Conservation (phyloP, 2,797 vertebrate genomes). For the Anguilla anguilla region DNA sequence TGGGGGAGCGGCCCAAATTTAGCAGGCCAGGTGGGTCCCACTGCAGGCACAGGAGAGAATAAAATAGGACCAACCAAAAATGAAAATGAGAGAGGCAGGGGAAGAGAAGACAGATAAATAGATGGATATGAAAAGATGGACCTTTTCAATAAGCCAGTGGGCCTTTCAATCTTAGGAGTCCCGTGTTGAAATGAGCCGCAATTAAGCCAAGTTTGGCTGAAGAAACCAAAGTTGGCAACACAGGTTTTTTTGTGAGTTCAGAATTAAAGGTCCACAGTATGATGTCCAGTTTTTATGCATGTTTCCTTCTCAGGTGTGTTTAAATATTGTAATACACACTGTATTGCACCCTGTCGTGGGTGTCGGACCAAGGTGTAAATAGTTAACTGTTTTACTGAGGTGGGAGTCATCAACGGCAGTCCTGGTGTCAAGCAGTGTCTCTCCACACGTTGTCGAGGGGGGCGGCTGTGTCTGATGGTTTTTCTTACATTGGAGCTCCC, state of each 20-base stretch:
- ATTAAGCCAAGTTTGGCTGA: neutral
- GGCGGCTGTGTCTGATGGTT: neutral
- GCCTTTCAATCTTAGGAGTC: neutral
- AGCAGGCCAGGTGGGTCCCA: neutral
- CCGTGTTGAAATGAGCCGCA: neutral
- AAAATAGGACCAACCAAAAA: neutral
- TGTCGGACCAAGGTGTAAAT: neutral
- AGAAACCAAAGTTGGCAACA: neutral
- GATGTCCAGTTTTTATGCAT: neutral
- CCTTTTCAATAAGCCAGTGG: neutral
- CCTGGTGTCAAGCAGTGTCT: neutral
- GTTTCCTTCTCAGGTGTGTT: neutral
- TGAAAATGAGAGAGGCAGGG: neutral
- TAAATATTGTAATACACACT: neutral
- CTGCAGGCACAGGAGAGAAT: neutral
- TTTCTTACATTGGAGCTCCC: neutral
- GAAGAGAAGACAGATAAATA: neutral
- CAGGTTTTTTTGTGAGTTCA: neutral
- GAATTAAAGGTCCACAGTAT: neutral
- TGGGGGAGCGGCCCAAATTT: neutral
- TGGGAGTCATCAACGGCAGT: neutral
- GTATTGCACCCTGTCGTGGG: neutral
- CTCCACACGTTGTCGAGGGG: neutral
- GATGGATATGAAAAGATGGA: neutral
- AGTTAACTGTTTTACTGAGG: neutral